These are phyloP conservation scores for Macrophya annulata DNA, from an alignment of 2,888 invertebrate genomes.

Conservation along the genomic window DNA sequence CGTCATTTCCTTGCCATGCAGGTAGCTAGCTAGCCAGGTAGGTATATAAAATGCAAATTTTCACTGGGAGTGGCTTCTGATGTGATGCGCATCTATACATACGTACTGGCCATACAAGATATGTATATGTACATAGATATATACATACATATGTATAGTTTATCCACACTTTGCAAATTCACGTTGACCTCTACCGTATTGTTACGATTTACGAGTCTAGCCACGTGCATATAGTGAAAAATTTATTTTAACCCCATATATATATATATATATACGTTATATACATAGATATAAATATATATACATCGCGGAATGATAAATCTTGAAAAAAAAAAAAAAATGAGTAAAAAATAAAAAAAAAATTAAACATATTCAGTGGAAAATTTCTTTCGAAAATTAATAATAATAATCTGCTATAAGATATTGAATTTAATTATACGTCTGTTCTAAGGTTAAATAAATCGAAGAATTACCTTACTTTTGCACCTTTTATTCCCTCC, in stretches of 20 bases:
- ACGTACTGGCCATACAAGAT: not conserved
- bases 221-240: not conserved
- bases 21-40: not conserved
- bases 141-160: not conserved
- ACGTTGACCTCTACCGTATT: not conserved
- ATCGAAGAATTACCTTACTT: conserved; percentile 32
- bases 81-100: conserved; percentile 3
- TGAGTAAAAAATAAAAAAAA: not conserved
- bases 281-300: not conserved
- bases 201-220: not conserved
- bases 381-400: not conserved
- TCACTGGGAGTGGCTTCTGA: conserved; percentile 40
- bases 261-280: not conserved
- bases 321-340: not conserved
- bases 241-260: not conserved
- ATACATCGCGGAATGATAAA: not conserved
- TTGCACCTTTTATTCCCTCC: too few relatives aligned
- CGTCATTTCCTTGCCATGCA: conserved; percentile 21
- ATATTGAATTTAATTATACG: conserved; percentile 8
- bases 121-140: not conserved
- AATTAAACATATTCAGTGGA: not conserved
- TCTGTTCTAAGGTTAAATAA: conserved; percentile 3
- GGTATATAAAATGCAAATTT: conserved; percentile 47
- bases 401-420: not conserved
- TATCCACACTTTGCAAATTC: not conserved